Percentiles rank a stretch among this genome's conserved stretches.
Conservation (phyloP, 2,797 vertebrate genomes). For the Agapornis canus region DNA sequence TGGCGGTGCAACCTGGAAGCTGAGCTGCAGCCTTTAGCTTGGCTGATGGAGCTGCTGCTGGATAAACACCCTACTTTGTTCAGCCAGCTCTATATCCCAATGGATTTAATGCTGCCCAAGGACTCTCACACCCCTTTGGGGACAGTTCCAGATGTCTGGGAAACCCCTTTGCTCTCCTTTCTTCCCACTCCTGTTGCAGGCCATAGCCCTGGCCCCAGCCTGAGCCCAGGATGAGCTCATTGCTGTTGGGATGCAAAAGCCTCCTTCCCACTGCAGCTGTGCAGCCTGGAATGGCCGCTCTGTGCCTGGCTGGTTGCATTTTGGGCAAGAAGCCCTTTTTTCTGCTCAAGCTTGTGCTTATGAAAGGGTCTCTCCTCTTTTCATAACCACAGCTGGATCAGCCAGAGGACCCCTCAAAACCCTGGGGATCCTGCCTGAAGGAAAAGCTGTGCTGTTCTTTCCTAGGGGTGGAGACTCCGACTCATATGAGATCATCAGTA, state of each 20-base stretch:
- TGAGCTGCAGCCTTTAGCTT: neutral
- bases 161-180: neutral
- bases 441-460: conserved; percentile 29
- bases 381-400: conserved; percentile 7
- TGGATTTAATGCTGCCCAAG: neutral
- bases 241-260: neutral
- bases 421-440: neutral
- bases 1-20: neutral
- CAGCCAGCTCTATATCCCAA: neutral
- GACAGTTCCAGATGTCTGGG: neutral
- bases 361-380: neutral
- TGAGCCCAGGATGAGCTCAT: neutral
- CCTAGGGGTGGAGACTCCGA: conserved; percentile 69
- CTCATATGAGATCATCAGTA: conserved; percentile 88
- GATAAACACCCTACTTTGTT: neutral
- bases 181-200: neutral
- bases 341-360: neutral
- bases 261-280: neutral
- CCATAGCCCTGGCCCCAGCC: neutral
- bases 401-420: neutral
- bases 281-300: neutral
- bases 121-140: neutral
- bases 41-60: neutral
- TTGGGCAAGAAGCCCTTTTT: neutral
- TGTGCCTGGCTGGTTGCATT: neutral